phyloP scores from a whole-genome alignment of 2,113 vertebrate genomes.

The Fulica atra region DNA sequence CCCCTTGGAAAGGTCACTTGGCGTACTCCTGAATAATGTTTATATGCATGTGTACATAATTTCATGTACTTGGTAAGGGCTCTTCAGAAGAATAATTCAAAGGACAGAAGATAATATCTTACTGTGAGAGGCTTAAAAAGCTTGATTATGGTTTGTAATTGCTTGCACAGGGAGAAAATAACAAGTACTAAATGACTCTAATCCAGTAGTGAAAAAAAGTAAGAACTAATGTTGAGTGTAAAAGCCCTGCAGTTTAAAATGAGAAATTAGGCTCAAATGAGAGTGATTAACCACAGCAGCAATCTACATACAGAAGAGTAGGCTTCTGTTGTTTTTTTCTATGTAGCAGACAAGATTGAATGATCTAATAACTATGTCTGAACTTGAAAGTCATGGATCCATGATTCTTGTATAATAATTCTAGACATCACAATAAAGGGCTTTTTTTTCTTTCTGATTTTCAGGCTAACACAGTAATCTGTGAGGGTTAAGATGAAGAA shows the following conservation, averaged over 20 bases:
- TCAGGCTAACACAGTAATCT: background rate
- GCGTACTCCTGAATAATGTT: background rate
- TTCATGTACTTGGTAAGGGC: background rate
- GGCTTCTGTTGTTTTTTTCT: background rate
- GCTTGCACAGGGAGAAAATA: conserved; percentile 35
- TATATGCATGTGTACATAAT: background rate
- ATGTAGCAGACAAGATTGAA: background rate
- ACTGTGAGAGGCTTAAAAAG: conserved; percentile 33
- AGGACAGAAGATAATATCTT: conserved; percentile 16
- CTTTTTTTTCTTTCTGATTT: background rate
- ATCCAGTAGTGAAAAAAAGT: conserved; percentile 7
- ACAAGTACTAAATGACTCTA: conserved; percentile 34
- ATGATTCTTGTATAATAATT: background rate
- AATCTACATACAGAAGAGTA: background rate
- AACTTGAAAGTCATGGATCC: background rate
- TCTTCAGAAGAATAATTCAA: conserved; percentile 37
- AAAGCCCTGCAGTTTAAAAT: conserved; percentile 34
- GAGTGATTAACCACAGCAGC: conserved; percentile 18
- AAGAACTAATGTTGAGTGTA: background rate
- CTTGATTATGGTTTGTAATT: conserved; percentile 55
- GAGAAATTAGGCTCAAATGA: conserved; percentile 25
- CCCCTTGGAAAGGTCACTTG: conserved; percentile 13
- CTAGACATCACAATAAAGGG: background rate
- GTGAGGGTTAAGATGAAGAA: background rate
- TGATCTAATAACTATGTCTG: background rate